phyloP scores from a whole-genome alignment of 2,888 invertebrate species.

The Nematopogon swammerdamellus region DNA sequence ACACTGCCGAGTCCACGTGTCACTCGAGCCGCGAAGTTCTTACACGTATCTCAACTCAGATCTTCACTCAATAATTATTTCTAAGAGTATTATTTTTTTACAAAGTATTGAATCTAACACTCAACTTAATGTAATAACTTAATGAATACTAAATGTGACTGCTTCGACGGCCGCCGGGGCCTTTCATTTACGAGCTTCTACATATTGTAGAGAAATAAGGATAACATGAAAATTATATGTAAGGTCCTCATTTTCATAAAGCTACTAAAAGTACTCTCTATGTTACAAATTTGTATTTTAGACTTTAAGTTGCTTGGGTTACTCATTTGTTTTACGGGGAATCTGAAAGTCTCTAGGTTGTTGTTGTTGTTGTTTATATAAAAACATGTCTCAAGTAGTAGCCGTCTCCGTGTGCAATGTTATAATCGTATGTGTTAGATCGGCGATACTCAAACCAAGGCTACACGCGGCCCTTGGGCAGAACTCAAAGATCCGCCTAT shows the following conservation, averaged over 20 bases:
- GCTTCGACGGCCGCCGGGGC: not conserved
- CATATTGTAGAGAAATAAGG: conserved; percentile 43
- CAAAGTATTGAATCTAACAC: conserved; percentile 29
- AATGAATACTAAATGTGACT: conserved; percentile 9
- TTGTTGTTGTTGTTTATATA: conserved; percentile 1
- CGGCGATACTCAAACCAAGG: no score
- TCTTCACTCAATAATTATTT: not conserved
- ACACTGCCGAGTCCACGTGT: no score
- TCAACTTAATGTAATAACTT: conserved; percentile 21
- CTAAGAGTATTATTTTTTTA: conserved; percentile 40
- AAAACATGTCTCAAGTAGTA: not conserved
- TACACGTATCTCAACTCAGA: no score
- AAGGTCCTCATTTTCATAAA: conserved; percentile 41
- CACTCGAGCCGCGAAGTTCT: no score
- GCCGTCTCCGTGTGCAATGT: not conserved
- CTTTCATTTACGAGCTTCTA: conserved; percentile 35
- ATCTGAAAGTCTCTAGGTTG: not conserved
- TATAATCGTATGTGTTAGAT: conserved; percentile 8
- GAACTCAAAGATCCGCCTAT: no score
- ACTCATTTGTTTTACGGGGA: not conserved
- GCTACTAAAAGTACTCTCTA: conserved; percentile 49
- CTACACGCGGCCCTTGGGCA: no score
- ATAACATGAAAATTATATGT: conserved; percentile 36
- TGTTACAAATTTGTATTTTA: conserved; percentile 55
- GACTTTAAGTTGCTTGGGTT: not conserved